Base-by-base conservation (phyloP, 1,140 invertebrate species). In the Micrasema longulum region DNA sequence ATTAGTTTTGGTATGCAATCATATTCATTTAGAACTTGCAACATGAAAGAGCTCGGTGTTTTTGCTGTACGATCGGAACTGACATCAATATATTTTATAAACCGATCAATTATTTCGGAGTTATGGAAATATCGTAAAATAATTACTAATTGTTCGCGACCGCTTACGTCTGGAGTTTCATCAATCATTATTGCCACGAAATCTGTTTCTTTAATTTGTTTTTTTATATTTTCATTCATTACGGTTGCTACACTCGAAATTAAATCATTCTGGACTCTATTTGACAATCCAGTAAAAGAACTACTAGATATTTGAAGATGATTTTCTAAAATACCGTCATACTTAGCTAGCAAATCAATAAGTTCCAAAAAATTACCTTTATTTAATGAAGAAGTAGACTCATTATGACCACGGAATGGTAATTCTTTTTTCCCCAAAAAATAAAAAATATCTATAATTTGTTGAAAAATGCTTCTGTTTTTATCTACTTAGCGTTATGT, bases 21-120 rank as follows among this genome's bases (percentile, higher is more conserved):
- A 65, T 55, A 53, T 62, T 64, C 38, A 22, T 63, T n/a, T 9
- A 75, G 20, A 23, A 69, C 6, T 1, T 69, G 7, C 5, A 69
- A 16, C 10, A 75, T 35, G 12, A 64, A 12, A 36, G 43, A 26
- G 11, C 36, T 22, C 14, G 72, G 22, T 36, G 41, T 35, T 14
- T 69, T 35, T 1, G 76, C 71, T n/a, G 70, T 77, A 12, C 72
- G 45, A 36, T 62, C 63, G 4, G 41, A 16, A 72, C 55, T 71
- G 10, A 77, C 72, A 52, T 77, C 66, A 23, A 71, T 22, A 71
- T 74, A 78, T 20, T 71, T 72, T 18, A 77, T 68, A 66, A 78
- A 77, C 43, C 74, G 38, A 68, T 78, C 77, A 23, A 57, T 20
- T 36, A 77, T 55, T 52, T 71, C 47, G 7, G 36, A 38, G 16